A percentile compares a stretch with the other conserved stretches of the same genome.
These are phyloP conservation scores for Fragum whitleyi DNA, from an alignment of 2,888 invertebrate genomes.

Conservation along the genomic window DNA sequence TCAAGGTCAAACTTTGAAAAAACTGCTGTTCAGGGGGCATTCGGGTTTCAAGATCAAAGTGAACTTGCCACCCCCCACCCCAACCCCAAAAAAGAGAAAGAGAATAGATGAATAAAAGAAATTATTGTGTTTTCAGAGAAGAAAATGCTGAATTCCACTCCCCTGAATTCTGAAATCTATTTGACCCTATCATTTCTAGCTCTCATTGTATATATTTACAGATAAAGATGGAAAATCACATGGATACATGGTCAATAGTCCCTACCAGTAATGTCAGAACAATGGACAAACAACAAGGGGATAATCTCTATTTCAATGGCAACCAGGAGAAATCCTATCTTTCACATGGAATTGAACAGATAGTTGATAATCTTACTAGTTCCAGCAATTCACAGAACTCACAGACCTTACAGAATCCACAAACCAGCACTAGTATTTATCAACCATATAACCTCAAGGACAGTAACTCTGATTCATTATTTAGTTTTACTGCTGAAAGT, in stretches of 20 bases:
- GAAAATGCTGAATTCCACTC: no score
- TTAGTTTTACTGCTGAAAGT: conserved; percentile 1
- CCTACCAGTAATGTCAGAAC: neutral
- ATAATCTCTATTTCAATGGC: neutral
- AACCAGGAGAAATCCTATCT: conserved; percentile 7
- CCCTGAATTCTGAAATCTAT: no score
- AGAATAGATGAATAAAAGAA: no score
- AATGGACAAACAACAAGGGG: neutral
- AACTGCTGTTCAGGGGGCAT: no score
- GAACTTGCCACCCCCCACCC: no score
- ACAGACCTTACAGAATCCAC: neutral
- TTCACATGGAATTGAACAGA: conserved; percentile 21
- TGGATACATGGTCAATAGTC: neutral
- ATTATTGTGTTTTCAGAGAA: no score
- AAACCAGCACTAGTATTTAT: neutral
- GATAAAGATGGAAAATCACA: neutral
- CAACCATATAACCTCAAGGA: conserved; percentile 14
- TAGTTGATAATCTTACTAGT: conserved; percentile 6
- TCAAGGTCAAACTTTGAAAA: no score
- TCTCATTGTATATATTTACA: no score
- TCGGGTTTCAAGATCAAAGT: no score
- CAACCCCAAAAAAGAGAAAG: no score
- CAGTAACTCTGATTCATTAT: neutral
- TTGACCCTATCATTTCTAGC: no score
- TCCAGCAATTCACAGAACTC: neutral